phyloP scores from a whole-genome alignment of 1,140 invertebrate species.

The Drosophila erecta region DNA sequence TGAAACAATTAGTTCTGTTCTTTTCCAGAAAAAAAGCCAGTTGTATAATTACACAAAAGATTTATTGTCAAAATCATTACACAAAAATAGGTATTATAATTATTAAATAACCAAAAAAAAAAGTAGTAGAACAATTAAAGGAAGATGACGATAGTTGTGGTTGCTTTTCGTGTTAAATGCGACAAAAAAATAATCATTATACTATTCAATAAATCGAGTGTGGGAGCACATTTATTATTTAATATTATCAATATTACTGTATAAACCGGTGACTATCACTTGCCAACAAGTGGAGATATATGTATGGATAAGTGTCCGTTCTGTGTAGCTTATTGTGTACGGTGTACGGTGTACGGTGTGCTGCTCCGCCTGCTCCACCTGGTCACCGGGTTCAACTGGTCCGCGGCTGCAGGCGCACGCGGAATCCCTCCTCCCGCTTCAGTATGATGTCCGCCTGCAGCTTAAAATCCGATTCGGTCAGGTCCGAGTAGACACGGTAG shows the following conservation, averaged over 20 bases:
- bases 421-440: slow-evolving; percentile 92
- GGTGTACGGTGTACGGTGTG: slow-evolving; percentile 23
- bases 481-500: slow-evolving; percentile 89
- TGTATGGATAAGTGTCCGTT: slow-evolving; percentile 48
- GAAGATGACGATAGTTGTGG: slow-evolving; percentile 53
- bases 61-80: slow-evolving; percentile 76
- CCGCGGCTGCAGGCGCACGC: slow-evolving; percentile 88
- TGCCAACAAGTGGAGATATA: slow-evolving; percentile 51
- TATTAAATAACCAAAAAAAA: slow-evolving; percentile 73
- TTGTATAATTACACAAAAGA: slow-evolving; percentile 68
- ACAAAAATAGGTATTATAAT: slow-evolving; percentile 57
- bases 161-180: slow-evolving; percentile 51
- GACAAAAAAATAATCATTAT: slow-evolving; percentile 47
- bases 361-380: not conserved
- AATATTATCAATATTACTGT: slow-evolving; percentile 52
- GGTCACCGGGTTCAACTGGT: slow-evolving; percentile 49
- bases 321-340: slow-evolving; percentile 32
- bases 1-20: too few species aligned
- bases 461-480: slow-evolving; percentile 89
- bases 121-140: slow-evolving; percentile 12
- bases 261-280: slow-evolving; percentile 62
- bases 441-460: slow-evolving; percentile 93
- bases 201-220: slow-evolving; percentile 48
- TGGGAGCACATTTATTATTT: slow-evolving; percentile 49
- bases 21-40: not conserved